Percentiles rank a stretch among this genome's conserved stretches.
Conservation (phyloP, 2,113 vertebrate genomes). For the Forbesichthys agassizii region DNA sequence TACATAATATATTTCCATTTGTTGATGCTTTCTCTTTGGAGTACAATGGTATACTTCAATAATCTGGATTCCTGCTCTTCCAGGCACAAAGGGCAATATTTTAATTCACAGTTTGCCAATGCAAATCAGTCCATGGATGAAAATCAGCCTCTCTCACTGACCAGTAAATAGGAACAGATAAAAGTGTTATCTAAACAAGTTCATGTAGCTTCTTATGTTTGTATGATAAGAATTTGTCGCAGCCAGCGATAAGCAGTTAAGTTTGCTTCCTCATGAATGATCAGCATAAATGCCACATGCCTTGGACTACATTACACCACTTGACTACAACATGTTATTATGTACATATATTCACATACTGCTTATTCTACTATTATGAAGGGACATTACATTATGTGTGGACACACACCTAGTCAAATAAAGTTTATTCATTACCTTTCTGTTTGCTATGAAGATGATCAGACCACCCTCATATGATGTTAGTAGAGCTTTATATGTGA, state of each 20-base stretch:
- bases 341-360: too few species aligned
- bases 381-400: not conserved
- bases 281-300: too few species aligned
- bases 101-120: constrained; percentile 21
- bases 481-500: constrained; percentile 40
- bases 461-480: constrained; percentile 58
- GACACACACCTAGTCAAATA: constrained; percentile 16
- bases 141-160: constrained; percentile 18
- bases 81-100: constrained; percentile 13
- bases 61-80: too few species aligned
- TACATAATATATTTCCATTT: too few species aligned
- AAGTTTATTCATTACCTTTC: constrained; percentile 28
- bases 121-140: constrained; percentile 23
- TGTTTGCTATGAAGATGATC: constrained; percentile 44
- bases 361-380: not conserved
- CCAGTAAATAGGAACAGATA: not conserved
- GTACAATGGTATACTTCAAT: too few species aligned
- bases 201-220: too few species aligned
- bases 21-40: too few species aligned
- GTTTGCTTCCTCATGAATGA: too few species aligned
- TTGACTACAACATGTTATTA: too few species aligned
- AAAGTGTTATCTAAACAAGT: not conserved
- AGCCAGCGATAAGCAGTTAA: too few species aligned
- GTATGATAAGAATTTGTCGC: too few species aligned
- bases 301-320: too few species aligned